Conservation (phyloP, 37 sponge, comb jelly and placozoan species). For the Cladorhizidae sp. region DNA sequence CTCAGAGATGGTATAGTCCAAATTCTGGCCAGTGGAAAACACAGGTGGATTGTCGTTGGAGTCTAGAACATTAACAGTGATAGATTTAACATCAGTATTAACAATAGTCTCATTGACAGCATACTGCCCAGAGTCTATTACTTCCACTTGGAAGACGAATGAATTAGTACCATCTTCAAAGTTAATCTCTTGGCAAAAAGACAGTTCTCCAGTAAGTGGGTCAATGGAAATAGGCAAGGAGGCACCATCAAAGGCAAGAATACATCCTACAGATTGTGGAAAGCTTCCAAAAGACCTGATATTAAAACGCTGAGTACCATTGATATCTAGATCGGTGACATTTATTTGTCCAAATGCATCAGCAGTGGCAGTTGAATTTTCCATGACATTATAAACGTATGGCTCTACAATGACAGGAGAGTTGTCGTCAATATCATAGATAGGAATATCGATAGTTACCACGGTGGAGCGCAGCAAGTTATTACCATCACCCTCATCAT, state of each 20-base stretch:
- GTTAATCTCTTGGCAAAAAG: slow-evolving; percentile 39
- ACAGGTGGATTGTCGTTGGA: slow-evolving; percentile 63
- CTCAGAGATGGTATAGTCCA: slow-evolving; percentile 15
- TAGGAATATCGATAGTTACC: slow-evolving; percentile 36
- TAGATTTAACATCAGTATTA: background rate
- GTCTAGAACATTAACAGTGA: slow-evolving; percentile 55
- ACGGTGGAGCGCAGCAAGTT: slow-evolving; percentile 14
- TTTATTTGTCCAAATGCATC: slow-evolving; percentile 22
- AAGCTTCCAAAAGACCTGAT: slow-evolving; percentile 11
- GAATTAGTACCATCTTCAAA: slow-evolving; percentile 13
- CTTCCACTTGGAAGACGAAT: background rate
- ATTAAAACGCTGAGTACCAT: slow-evolving; percentile 4
- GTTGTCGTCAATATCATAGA: slow-evolving; percentile 75
- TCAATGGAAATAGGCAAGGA: slow-evolving; percentile 31
- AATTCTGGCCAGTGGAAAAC: slow-evolving; percentile 12
- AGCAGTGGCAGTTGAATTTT: slow-evolving; percentile 3
- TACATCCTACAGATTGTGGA: slow-evolving; percentile 17
- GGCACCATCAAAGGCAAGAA: background rate
- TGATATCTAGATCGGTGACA: slow-evolving; percentile 41
- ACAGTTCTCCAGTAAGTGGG: slow-evolving; percentile 30
- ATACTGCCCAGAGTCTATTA: background rate
- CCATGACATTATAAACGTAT: slow-evolving; percentile 42
- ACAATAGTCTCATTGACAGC: background rate
- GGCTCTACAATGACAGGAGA: slow-evolving; percentile 39
- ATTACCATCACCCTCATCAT: slow-evolving; percentile 45